Conservation (phyloP, 2,888 invertebrate species). For the Oeneis ivallda region DNA sequence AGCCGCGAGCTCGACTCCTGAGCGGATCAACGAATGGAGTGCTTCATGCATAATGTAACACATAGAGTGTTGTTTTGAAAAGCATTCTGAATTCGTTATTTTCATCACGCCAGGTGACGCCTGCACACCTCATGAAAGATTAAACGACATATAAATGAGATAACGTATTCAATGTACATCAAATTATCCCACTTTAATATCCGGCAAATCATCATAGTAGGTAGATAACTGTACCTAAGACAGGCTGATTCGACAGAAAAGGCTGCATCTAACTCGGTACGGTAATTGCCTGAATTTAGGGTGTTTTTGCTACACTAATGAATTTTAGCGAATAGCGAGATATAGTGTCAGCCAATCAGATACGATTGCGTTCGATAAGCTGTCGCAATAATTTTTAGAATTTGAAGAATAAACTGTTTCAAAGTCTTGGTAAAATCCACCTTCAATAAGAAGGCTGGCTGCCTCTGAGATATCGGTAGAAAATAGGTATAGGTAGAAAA, state of each 20-base stretch:
- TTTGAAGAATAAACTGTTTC: no score
- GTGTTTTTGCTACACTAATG: no score
- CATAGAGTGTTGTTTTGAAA: slow-evolving; percentile 80
- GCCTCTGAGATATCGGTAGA: no score
- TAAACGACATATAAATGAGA: slow-evolving; percentile 69
- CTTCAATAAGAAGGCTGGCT: no score
- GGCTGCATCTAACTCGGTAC: no score
- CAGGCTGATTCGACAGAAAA: background rate
- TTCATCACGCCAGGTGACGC: slow-evolving; percentile 78
- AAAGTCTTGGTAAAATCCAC: no score
- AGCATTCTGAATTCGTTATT: slow-evolving; percentile 80
- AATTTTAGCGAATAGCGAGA: no score
- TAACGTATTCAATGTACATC: slow-evolving; percentile 41
- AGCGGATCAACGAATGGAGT: slow-evolving; percentile 82
- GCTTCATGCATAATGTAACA: slow-evolving; percentile 81
- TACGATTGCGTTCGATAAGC: no score
- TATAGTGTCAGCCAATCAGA: no score
- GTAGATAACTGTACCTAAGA: slow-evolving; percentile 14
- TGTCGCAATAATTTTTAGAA: no score
- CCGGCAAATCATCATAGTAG: background rate
- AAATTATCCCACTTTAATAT: slow-evolving; percentile 33
- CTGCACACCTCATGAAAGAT: slow-evolving; percentile 75
- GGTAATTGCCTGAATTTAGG: no score
- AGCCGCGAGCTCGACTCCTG: slow-evolving; percentile 78
- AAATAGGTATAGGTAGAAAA: no score